These are phyloP conservation scores for Ammodytes marinus DNA, from an alignment of 2,113 vertebrate species.

Conservation along the genomic window DNA sequence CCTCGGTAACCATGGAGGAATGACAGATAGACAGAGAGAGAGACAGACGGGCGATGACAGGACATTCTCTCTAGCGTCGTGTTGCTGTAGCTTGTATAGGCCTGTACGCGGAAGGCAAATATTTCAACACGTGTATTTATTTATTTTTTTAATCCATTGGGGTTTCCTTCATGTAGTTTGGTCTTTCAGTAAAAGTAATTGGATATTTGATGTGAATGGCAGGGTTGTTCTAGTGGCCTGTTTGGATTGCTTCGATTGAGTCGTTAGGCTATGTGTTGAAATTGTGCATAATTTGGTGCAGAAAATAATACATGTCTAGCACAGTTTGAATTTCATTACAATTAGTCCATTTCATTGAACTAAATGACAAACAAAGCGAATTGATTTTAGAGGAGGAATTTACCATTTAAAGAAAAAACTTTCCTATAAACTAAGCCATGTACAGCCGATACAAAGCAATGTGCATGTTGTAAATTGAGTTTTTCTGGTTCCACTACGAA, in stretches of 20 bases:
- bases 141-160: constrained; percentile 5
- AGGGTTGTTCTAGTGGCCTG: constrained; percentile 45
- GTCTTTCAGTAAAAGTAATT: constrained; percentile 37
- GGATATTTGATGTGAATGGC: constrained; percentile 59
- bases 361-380: constrained; percentile 23
- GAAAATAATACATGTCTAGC: not conserved
- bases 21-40: constrained; percentile 37
- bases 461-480: not conserved
- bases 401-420: not conserved
- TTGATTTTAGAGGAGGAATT: constrained; percentile 19
- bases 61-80: not conserved
- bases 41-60: constrained; percentile 9
- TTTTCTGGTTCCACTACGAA: not conserved
- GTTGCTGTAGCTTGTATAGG: not conserved
- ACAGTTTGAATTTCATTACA: constrained; percentile 6
- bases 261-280: not conserved
- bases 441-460: not conserved
- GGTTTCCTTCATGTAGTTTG: constrained; percentile 14
- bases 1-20: constrained; percentile 39
- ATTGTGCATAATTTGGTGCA: not conserved
- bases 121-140: constrained; percentile 2
- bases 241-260: constrained; percentile 43
- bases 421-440: not conserved
- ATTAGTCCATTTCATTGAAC: constrained; percentile 25
- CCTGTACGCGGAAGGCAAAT: constrained; percentile 5